These are phyloP conservation scores for Microplitis demolitor DNA, from an alignment of 1,140 invertebrate genomes.

Conservation along the genomic window DNA sequence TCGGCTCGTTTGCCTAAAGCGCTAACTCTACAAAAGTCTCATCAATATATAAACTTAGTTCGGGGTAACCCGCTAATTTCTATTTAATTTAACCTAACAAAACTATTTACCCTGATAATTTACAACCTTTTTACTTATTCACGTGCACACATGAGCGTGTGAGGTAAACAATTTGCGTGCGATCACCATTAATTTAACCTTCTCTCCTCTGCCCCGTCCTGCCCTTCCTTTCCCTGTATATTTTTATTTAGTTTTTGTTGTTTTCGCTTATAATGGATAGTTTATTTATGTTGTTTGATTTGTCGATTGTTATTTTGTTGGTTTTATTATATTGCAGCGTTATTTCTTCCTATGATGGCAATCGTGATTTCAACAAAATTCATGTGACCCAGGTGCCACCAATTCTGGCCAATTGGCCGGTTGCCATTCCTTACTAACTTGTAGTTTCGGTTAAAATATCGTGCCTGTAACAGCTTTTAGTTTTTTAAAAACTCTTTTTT, in stretches of 20 bases:
- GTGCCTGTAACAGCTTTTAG: slow-evolving; percentile 1
- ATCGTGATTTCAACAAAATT: slow-evolving; percentile 27
- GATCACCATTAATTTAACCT: no score
- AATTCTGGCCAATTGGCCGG: slow-evolving; percentile 39
- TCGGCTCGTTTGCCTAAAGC: slow-evolving; percentile 6
- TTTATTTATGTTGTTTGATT: not conserved
- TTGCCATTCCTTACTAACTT: slow-evolving; percentile 34
- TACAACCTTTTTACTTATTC: not conserved
- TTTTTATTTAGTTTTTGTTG: no score
- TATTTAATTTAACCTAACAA: not conserved
- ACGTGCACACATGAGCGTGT: no score
- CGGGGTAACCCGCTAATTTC: not conserved
- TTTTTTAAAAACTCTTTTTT: not conserved
- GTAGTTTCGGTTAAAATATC: slow-evolving; percentile 27
- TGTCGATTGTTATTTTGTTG: not conserved
- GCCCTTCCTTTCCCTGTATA: no score
- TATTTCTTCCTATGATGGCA: not conserved
- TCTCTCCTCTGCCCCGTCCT: no score
- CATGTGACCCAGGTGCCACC: slow-evolving; percentile 33
- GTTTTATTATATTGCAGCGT: not conserved
- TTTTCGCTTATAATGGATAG: no score
- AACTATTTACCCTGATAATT: not conserved
- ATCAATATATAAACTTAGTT: slow-evolving; percentile 3
- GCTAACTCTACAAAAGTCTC: slow-evolving; percentile 1
- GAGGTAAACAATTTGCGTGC: no score